Evolutionary conservation across 2,113 vertebrate genomes (phyloP).

Genomic region (Balaenoptera acutorostrata): DNA sequence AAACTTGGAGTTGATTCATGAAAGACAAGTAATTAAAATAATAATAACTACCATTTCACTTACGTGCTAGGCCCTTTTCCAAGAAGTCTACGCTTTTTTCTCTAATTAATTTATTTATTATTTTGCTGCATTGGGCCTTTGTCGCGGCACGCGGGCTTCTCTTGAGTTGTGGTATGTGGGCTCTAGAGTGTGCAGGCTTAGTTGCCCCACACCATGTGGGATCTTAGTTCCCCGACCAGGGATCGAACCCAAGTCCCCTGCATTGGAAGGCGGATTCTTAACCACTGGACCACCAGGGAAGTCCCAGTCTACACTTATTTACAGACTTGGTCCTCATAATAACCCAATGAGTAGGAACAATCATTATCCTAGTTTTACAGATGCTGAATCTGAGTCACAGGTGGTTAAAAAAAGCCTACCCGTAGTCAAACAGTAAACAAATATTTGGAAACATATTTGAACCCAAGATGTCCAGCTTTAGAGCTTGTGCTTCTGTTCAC

Average conservation of each 20-base stretch:
- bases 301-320: not conserved
- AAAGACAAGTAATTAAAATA: conserved; percentile 22
- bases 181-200: too few relatives aligned
- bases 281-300: too few relatives aligned
- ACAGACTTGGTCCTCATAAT: not conserved
- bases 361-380: not conserved
- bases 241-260: too few relatives aligned
- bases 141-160: too few relatives aligned
- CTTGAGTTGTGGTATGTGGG: too few relatives aligned
- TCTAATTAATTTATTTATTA: too few relatives aligned
- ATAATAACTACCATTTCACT: not conserved
- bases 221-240: too few relatives aligned
- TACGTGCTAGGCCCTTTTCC: not conserved
- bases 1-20: not conserved
- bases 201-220: too few relatives aligned
- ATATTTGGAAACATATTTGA: not conserved
- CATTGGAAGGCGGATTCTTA: too few relatives aligned
- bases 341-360: not conserved
- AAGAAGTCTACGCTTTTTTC: not conserved
- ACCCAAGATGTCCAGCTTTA: not conserved
- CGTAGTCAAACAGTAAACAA: not conserved
- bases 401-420: not conserved
- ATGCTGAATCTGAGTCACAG: not conserved
- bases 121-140: too few relatives aligned
- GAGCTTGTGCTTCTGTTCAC: not conserved